Conservation (phyloP, 2,113 vertebrate species). For the Lichenostomus cassidix region DNA sequence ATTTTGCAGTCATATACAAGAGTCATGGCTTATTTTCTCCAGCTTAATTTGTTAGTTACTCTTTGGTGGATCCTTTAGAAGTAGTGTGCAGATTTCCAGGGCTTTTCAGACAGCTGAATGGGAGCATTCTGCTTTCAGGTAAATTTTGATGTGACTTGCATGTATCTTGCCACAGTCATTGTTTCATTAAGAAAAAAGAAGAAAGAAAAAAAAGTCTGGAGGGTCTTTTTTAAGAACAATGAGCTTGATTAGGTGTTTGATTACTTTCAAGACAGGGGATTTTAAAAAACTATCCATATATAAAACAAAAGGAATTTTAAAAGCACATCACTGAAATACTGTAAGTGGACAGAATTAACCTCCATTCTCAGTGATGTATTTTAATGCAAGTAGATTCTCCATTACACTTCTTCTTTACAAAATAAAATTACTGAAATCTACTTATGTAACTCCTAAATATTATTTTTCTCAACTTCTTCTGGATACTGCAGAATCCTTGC, state of each 20-base stretch:
- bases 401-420: neutral
- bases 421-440: neutral
- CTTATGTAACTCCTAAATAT: neutral
- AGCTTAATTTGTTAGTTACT: neutral
- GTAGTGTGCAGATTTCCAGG: neutral
- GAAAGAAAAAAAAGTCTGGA: neutral
- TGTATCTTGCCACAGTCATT: neutral
- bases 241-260: neutral
- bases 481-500: neutral
- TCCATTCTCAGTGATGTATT: neutral
- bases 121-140: neutral
- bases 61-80: neutral
- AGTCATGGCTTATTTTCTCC: neutral
- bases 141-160: neutral
- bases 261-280: neutral
- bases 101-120: neutral
- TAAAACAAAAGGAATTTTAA: neutral
- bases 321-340: neutral
- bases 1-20: neutral
- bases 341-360: neutral
- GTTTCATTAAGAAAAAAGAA: neutral
- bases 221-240: rapidly evolving
- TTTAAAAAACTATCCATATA: neutral
- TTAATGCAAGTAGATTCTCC: neutral
- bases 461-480: neutral